These are phyloP conservation scores for Hirundichthys speculiger DNA, from an alignment of 2,113 vertebrate genomes.

Conservation along the genomic window DNA sequence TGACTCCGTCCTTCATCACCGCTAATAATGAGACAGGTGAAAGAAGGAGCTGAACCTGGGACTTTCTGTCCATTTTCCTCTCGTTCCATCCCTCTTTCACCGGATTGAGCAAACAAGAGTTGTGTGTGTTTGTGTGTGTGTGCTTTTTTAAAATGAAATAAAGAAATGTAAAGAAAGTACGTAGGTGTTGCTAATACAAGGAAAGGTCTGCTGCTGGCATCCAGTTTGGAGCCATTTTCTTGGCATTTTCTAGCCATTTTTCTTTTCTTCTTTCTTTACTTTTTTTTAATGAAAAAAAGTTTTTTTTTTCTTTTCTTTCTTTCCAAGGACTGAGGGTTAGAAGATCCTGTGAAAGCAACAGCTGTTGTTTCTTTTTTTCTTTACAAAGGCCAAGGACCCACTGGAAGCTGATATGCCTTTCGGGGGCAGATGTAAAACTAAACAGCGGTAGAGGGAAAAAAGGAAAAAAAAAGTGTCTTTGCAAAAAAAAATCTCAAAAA, in stretches of 20 bases:
- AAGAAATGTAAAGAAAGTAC: slow-evolving; percentile 22
- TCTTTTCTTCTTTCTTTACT: no score
- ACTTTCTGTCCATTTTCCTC: slow-evolving; percentile 72
- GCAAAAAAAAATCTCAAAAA: no score
- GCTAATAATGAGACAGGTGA: slow-evolving; percentile 83
- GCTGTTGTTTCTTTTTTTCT: slow-evolving; percentile 85
- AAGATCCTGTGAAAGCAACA: slow-evolving; percentile 93
- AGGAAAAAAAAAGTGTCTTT: no score
- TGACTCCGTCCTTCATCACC: slow-evolving; percentile 82
- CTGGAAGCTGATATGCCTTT: slow-evolving; percentile 74
- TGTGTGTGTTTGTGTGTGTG: slow-evolving; percentile 2
- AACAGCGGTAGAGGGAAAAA: slow-evolving; percentile 42
- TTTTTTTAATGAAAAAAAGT: slow-evolving; percentile 69
- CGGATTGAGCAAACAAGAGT: not conserved
- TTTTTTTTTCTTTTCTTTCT: slow-evolving; percentile 50
- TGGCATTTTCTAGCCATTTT: no score
- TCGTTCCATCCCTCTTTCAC: slow-evolving; percentile 26
- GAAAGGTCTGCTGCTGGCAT: slow-evolving; percentile 31
- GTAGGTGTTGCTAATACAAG: slow-evolving; percentile 45
- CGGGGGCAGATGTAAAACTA: slow-evolving; percentile 66
- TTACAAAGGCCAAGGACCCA: slow-evolving; percentile 73
- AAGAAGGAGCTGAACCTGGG: slow-evolving; percentile 67
- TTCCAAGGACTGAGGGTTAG: slow-evolving; percentile 81
- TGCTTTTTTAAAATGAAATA: not conserved
- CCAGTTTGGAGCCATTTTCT: slow-evolving; percentile 79